These are phyloP conservation scores for Eupithecia insigniata DNA, from an alignment of 2,888 invertebrate genomes.

Conservation along the genomic window DNA sequence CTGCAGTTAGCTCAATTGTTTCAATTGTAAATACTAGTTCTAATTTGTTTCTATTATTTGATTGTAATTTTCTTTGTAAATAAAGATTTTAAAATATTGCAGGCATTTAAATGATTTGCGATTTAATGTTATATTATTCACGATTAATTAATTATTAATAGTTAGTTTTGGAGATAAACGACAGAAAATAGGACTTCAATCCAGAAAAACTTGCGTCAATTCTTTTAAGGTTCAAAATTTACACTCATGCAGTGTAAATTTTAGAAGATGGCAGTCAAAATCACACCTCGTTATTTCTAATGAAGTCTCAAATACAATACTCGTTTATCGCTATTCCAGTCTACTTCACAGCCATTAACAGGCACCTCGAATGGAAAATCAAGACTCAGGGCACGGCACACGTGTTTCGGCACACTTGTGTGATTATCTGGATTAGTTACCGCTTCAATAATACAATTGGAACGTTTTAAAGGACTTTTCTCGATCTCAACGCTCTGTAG, in stretches of 20 bases:
- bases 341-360: not conserved
- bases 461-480: no score
- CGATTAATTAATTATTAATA: not conserved
- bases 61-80: no score
- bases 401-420: not conserved
- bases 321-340: not conserved
- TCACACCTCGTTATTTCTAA: not conserved
- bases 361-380: slow-evolving; percentile 1
- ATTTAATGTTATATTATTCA: not conserved
- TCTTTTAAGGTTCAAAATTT: no score
- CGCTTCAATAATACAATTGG: not conserved
- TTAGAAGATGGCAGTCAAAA: not conserved
- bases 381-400: not conserved
- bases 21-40: no score
- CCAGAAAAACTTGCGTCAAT: no score
- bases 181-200: no score
- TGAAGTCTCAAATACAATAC: not conserved
- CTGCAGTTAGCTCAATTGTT: no score
- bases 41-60: no score
- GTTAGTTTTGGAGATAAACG: not conserved
- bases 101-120: not conserved
- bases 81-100: no score
- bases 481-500: not conserved
- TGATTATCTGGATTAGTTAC: slow-evolving; percentile 5
- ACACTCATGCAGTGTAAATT: no score